Conservation (phyloP, 2,888 invertebrate genomes). For the Ligdia adustata region DNA sequence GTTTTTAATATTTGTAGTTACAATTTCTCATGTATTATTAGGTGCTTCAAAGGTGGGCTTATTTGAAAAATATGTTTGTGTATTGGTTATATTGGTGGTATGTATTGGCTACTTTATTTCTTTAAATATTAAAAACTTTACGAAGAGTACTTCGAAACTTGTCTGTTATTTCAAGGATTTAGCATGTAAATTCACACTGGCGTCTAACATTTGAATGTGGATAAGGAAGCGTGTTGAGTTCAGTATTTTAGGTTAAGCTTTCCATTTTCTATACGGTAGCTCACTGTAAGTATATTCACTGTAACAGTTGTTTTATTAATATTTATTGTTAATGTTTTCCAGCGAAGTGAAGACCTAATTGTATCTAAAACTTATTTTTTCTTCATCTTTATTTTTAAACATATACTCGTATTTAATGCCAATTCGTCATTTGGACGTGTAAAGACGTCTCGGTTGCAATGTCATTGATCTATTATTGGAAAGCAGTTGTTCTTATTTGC, state of each 20-base stretch:
- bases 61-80: constrained; percentile 11
- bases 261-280: constrained; percentile 6
- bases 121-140: constrained; percentile 7
- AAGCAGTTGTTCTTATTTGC: constrained; percentile 13
- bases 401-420: too few relatives aligned
- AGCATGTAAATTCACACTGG: constrained; percentile 10
- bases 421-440: constrained; percentile 4
- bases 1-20: constrained; percentile 36
- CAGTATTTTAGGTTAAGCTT: neutral
- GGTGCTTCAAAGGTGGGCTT: constrained; percentile 34
- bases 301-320: too few relatives aligned
- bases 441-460: constrained; percentile 6
- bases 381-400: too few relatives aligned
- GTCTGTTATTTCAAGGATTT: constrained; percentile 7
- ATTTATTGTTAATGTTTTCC: too few relatives aligned
- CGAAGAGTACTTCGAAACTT: neutral
- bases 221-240: neutral
- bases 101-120: constrained; percentile 17
- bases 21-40: constrained; percentile 31
- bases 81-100: constrained; percentile 9
- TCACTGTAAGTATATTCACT: too few relatives aligned
- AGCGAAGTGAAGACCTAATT: too few relatives aligned
- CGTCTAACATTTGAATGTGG: constrained; percentile 4
- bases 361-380: too few relatives aligned
- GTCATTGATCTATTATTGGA: constrained; percentile 13